A percentile compares a stretch with the other conserved stretches of the same genome.
phyloP scores from a whole-genome alignment of 2,113 vertebrate species.

The Antechinus stuartii region DNA sequence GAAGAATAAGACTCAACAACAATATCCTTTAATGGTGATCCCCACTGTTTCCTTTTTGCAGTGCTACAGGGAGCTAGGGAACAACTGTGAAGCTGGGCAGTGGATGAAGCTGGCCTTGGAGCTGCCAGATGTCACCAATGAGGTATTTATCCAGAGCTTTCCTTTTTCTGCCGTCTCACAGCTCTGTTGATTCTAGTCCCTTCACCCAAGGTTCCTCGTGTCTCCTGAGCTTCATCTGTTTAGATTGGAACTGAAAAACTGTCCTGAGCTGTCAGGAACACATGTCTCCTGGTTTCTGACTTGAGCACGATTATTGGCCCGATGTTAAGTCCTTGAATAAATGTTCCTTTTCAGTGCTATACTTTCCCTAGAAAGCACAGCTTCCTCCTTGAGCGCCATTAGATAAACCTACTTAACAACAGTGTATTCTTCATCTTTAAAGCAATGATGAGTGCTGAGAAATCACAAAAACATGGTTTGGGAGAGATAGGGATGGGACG shows the following conservation, averaged over 20 bases:
- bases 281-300: background rate
- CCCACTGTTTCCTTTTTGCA: constrained; percentile 65
- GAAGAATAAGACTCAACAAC: background rate
- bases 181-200: background rate
- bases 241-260: background rate
- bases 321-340: background rate
- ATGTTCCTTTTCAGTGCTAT: background rate
- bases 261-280: background rate
- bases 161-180: background rate
- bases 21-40: background rate
- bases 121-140: constrained; percentile 80
- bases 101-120: constrained; percentile 90
- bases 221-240: background rate
- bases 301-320: background rate
- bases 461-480: background rate
- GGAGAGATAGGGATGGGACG: constrained; percentile 22
- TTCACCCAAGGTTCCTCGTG: background rate
- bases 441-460: background rate
- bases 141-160: constrained; percentile 80
- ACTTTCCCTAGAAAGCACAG: background rate
- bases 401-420: background rate
- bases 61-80: constrained; percentile 95
- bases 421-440: background rate
- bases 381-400: background rate
- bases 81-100: constrained; percentile 84